Evolutionary conservation across 2,113 vertebrate genomes (phyloP), one percentile per base, ranked within the genome.

Genomic region (Girardinichthys multiradiatus): DNA sequence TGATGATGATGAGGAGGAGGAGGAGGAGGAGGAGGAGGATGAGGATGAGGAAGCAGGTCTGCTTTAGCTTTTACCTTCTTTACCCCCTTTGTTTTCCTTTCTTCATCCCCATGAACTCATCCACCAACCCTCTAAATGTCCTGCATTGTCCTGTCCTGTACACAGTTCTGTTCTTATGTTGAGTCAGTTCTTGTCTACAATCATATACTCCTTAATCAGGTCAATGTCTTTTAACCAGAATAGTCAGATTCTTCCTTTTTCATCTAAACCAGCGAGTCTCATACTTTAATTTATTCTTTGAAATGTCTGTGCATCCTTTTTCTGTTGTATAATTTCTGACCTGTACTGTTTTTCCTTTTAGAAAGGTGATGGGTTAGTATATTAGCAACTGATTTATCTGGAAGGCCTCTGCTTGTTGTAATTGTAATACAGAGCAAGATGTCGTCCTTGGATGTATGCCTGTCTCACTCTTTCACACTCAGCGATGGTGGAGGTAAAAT

Each of bases 31-130:
- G 80, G 94, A 96, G 78, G 96, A 97, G 64, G 94, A 95, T 84
- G 96, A 96, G 91, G 96, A 98, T 96, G 98, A 99, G 96, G 98
- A 99, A 98, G 97, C 97, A 99, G 98, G 98, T 99, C 96, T 96
- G 97, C 96, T 96, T 94, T 95, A 93, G 95, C 95, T 96, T 95
- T 97, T 95, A 93, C 86, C 69, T 72, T 60, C 68, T 48, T 27
- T 19, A 26, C 67, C 21, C 64, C 29, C 24, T 27, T 42, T 39
- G 11, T 48, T 64, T 26, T 11, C 42, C 63, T 37, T 28, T 64
- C 2, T 61, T 76, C 80, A 70, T 24, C 24, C 63, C 14, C 77
- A 71, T 29, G 5, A 30, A 86, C 85, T 66, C 54, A 5, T 57
- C 19, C 17, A 26, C 17, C 31, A 33, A 3, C 31, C 3, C 42